A percentile compares a stretch with the other conserved stretches of the same genome.
These are phyloP conservation scores for Dryocosmus kuriphilus DNA, from an alignment of 2,888 invertebrate species.

Conservation along the genomic window DNA sequence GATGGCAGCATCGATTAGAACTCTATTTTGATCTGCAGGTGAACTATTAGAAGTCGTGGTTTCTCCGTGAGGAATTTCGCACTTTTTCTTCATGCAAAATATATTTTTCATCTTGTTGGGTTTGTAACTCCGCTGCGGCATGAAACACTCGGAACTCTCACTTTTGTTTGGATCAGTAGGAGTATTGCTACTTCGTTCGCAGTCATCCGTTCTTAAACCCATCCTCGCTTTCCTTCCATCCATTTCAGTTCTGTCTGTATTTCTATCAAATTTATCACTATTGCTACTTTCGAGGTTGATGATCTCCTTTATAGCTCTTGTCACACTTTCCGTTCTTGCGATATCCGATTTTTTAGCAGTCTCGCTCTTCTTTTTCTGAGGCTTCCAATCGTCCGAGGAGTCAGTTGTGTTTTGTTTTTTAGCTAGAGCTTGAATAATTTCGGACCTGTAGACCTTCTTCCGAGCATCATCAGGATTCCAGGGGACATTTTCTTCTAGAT, in stretches of 20 bases:
- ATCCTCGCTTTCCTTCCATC: conserved; percentile 75
- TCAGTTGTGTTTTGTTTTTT: conserved; percentile 71
- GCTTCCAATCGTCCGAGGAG: conserved; percentile 73
- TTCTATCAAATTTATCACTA: conserved; percentile 71
- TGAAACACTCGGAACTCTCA: conserved; percentile 74
- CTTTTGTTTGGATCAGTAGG: conserved; percentile 68
- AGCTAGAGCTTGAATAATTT: conserved; percentile 71
- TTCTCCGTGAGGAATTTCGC: conserved; percentile 58
- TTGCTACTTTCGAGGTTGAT: conserved; percentile 68
- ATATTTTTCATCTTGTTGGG: conserved; percentile 63
- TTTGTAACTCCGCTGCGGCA: conserved; percentile 68
- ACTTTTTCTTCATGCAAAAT: conserved; percentile 62
- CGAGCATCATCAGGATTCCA: conserved; percentile 76
- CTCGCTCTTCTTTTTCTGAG: conserved; percentile 57
- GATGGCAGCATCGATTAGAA: conserved; percentile 64
- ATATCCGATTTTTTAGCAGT: conserved; percentile 55
- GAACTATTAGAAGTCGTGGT: conserved; percentile 66
- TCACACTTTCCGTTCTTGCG: conserved; percentile 52
- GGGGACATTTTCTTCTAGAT: conserved; percentile 75
- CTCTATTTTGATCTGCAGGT: conserved; percentile 66
- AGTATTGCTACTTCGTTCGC: conserved; percentile 61
- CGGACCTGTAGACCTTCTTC: conserved; percentile 72
- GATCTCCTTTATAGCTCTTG: conserved; percentile 61
- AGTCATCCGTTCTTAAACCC: conserved; percentile 71
- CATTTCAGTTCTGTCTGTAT: conserved; percentile 71